A percentile compares a stretch with the other conserved stretches of the same genome.
Conservation (phyloP, 2,113 vertebrate species). For the Chaetodon auriga region DNA sequence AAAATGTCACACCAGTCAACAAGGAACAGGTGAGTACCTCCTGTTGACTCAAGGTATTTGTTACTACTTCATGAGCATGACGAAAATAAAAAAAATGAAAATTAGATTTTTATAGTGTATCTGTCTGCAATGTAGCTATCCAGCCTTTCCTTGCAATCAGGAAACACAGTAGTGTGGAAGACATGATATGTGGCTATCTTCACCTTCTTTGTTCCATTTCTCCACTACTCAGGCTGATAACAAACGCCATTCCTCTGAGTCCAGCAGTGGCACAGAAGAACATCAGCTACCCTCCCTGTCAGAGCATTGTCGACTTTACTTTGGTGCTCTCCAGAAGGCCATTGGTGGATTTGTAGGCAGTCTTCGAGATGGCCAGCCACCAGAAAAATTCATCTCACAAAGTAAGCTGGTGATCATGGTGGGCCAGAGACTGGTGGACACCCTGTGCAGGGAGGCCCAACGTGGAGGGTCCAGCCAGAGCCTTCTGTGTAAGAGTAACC, state of each 20-base stretch:
- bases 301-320: constrained; percentile 91
- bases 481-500: constrained; percentile 87
- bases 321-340: constrained; percentile 92
- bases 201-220: constrained; percentile 2
- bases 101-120: not conserved
- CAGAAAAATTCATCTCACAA: constrained; percentile 91
- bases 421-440: constrained; percentile 93
- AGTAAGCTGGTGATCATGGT: constrained; percentile 96
- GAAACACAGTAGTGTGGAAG: not conserved
- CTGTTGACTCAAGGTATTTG: not conserved
- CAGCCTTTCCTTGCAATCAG: not conserved
- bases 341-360: constrained; percentile 83
- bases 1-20: constrained; percentile 28
- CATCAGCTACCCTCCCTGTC: constrained; percentile 51
- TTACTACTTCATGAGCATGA: not conserved
- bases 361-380: constrained; percentile 85
- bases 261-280: constrained; percentile 22
- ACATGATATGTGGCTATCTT: not conserved
- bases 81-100: not conserved
- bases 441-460: constrained; percentile 88
- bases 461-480: constrained; percentile 74
- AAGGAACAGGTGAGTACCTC: constrained; percentile 63
- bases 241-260: constrained; percentile 33
- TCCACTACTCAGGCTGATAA: constrained; percentile 35
- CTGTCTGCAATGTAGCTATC: not conserved